Evolutionary conservation across 2,888 invertebrate species (phyloP), one percentile per base, ranked within the genome.

Genomic region (Lysandra bellargus): DNA sequence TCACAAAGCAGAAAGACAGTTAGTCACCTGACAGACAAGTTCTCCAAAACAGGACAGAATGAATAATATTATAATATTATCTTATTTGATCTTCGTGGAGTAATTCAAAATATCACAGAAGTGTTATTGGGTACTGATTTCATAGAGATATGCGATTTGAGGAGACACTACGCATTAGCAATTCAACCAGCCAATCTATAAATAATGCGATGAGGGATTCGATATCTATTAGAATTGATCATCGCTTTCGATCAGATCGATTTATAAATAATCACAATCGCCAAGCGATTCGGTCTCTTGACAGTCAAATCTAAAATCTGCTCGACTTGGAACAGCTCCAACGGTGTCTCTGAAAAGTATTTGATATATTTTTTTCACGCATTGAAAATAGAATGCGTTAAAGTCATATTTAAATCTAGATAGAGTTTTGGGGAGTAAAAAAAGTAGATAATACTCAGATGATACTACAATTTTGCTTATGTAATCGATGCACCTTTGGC

Each of bases 271-370:
- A 72, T 60, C 78, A 72, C 73, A 57, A 73, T 40, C 40, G 73
- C 74, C 40, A 23, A 78, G 73, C 60, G 40, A 79, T 76, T 49
- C 76, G 49, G 78, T 61, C 79, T 79, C 57, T 33, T 57, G 60
- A 74, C 79, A 79, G 73, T 23, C 79, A n/a, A 69, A 49, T 17
- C 73, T 40, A 60, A 74, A 74, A 53, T 74, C 74, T 79, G 79
- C 74, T 79, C 73, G 74, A 60, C n/a, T 79, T 79, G 57, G 79
- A 79, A 40, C 72, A n/a, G 72, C 44, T 78, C 72, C 78, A 72
- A 69, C 53, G 37, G 53, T 49, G 53, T 72, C 76, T 75, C 23
- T 33, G n/a, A 72, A 40, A 49, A 72, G 72, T 53, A 72, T 78
- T 78, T 57, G 53, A 78, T 78, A 69, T 75, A n/a, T 76, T 76